Evolutionary conservation across 1,140 invertebrate genomes (phyloP), one percentile per base, ranked within the genome.

Genomic region (Aricia agestis): DNA sequence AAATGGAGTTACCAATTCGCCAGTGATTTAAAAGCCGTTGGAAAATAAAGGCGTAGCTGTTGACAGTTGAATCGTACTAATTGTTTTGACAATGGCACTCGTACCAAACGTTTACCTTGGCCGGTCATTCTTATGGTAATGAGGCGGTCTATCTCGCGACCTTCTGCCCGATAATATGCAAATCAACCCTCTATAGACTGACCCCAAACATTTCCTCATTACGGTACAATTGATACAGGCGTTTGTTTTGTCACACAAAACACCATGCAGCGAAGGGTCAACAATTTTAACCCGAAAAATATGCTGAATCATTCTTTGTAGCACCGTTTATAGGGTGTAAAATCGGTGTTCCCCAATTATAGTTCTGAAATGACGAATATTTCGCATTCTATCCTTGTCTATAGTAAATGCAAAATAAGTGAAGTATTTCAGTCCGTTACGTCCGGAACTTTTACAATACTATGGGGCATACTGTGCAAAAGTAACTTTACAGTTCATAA

Each of bases 111-210:
- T 83, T 85, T 81, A 81, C 78, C 78, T 83, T 81, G 83, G 84
- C 84, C 82, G 79, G 74, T 81, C 78, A 89, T 87, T 89, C 81
- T 87, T 84, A 89, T 89, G 86, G 76, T 87, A 89, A 89, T 89
- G 82, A 71, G 74, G 72, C 76, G 71, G 73, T 82, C 75, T 81
- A 84, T 85, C 84, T 86, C 83, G 82, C 82, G 81, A 83, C 84
- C 82, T 84, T 86, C 86, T 87, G 85, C 78, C 81, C 78, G 85
- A 89, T 89, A 89, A 86, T 82, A 89, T 89, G 86, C 84, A 84
- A 86, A 89, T 89, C 78, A 74, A 63, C 75, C 78, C 66, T 81
- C 81, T 82, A 84, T 83, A 82, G 83, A 82, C 67, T 85, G 83
- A 89, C 86, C 85, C 86, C 78, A 80, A 86, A 82, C 77, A 81